These are phyloP conservation scores for Amphipoea lucens DNA, from an alignment of 2,888 invertebrate genomes.

Conservation along the genomic window DNA sequence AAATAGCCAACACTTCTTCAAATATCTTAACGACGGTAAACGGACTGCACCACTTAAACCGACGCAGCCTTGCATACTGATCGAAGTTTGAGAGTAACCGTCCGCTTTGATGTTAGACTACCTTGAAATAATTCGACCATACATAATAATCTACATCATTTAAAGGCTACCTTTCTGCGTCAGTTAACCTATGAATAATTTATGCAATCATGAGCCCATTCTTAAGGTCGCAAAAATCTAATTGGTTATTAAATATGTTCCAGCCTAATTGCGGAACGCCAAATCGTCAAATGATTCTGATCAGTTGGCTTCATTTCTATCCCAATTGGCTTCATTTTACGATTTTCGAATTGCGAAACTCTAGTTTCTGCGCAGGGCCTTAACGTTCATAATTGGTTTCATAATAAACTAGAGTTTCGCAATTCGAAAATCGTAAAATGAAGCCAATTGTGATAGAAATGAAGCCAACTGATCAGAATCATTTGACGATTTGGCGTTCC, in stretches of 20 bases:
- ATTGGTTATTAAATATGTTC: conserved; percentile 11
- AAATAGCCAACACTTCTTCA: conserved; percentile 29
- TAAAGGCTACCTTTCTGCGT: conserved; percentile 46
- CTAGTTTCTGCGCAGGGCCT: no score
- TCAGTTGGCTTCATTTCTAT: no score
- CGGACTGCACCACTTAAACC: conserved; percentile 28
- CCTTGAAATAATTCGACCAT: conserved; percentile 50
- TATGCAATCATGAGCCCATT: conserved; percentile 47
- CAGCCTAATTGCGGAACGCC: no score
- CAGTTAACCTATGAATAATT: conserved; percentile 38
- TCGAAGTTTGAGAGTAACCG: conserved; percentile 19
- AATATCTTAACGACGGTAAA: conserved; percentile 11
- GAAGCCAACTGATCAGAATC: no score
- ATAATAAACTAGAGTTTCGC: no score
- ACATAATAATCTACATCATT: conserved; percentile 8
- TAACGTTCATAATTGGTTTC: no score
- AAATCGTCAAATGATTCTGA: no score
- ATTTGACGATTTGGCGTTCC: no score
- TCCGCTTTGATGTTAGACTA: conserved; percentile 26
- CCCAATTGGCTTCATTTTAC: no score
- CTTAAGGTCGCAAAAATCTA: conserved; percentile 49
- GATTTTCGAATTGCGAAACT: no score
- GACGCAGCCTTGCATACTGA: conserved; percentile 54
- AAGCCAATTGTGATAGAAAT: no score
- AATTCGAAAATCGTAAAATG: no score